A percentile compares a stretch with the other conserved stretches of the same genome.
phyloP scores from a whole-genome alignment of 2,113 vertebrate genomes.

The Elephas maximus region DNA sequence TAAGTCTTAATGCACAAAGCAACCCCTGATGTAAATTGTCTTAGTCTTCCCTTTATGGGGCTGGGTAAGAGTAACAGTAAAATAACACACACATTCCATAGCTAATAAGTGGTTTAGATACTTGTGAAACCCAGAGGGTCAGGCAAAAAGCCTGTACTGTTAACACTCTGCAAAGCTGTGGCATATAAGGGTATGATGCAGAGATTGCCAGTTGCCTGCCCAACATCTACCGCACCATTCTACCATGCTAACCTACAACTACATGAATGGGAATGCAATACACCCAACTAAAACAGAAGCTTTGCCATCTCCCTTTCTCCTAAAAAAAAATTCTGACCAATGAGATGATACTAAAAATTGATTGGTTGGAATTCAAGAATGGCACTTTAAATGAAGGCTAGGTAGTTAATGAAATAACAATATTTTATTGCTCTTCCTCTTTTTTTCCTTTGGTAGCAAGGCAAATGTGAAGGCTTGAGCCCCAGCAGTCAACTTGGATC shows the following conservation, averaged over 20 bases:
- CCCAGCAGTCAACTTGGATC: not conserved
- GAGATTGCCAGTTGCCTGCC: not conserved
- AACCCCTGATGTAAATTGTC: not conserved
- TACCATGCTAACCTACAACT: not conserved
- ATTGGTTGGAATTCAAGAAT: not conserved
- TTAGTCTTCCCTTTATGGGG: not conserved
- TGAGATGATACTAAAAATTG: not conserved
- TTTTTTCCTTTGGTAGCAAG: not conserved
- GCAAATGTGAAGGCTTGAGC: not conserved
- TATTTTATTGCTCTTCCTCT: not conserved
- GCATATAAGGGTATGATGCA: accelerated
- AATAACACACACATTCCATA: not conserved
- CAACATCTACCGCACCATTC: not conserved
- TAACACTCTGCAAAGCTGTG: not conserved
- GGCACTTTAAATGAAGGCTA: not conserved
- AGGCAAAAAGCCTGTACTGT: not conserved
- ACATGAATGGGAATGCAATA: not conserved
- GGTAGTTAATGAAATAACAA: not conserved
- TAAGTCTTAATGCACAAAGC: not conserved
- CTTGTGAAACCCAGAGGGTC: not conserved
- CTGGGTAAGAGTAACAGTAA: not conserved
- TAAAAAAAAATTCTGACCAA: not conserved
- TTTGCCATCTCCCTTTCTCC: not conserved
- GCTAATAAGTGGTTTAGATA: not conserved
- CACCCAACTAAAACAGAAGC: not conserved